phyloP scores from a whole-genome alignment of 2,113 vertebrate species.

The Sander vitreus region DNA sequence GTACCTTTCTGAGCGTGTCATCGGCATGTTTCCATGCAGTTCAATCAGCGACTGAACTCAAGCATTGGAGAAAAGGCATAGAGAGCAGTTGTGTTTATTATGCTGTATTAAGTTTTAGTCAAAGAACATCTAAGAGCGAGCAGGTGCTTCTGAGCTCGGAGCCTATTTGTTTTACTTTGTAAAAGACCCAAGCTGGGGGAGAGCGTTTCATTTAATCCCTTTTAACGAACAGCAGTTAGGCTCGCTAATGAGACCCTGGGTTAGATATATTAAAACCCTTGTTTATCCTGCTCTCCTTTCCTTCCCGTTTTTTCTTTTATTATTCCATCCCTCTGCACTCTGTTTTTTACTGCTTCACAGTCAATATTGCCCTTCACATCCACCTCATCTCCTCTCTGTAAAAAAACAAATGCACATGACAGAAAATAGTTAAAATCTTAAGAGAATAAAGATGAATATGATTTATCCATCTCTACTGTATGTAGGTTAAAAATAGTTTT shows the following conservation, averaged over 20 bases:
- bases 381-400: too few species aligned
- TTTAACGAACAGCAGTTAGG: conserved; percentile 77
- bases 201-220: conserved; percentile 65
- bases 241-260: conserved; percentile 75
- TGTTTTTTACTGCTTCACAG: conserved; percentile 30
- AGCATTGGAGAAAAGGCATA: conserved; percentile 46
- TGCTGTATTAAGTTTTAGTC: conserved; percentile 69
- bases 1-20: conserved; percentile 52
- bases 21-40: conserved; percentile 53
- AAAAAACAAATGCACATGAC: too few species aligned
- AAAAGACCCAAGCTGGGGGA: conserved; percentile 64
- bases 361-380: not conserved
- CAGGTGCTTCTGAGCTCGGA: conserved; percentile 77
- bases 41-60: conserved; percentile 73
- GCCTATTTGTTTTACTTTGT: conserved; percentile 79
- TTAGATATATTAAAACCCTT: conserved; percentile 63
- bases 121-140: conserved; percentile 62
- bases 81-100: conserved; percentile 79
- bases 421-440: too few species aligned
- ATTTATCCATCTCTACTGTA: too few species aligned
- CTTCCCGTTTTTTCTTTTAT: conserved; percentile 8
- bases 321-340: conserved; percentile 18
- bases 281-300: conserved; percentile 60
- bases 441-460: too few species aligned
- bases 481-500: too few species aligned